These are phyloP conservation scores for Moxostoma hubbsi DNA, from an alignment of 2,797 vertebrate genomes.

Conservation along the genomic window DNA sequence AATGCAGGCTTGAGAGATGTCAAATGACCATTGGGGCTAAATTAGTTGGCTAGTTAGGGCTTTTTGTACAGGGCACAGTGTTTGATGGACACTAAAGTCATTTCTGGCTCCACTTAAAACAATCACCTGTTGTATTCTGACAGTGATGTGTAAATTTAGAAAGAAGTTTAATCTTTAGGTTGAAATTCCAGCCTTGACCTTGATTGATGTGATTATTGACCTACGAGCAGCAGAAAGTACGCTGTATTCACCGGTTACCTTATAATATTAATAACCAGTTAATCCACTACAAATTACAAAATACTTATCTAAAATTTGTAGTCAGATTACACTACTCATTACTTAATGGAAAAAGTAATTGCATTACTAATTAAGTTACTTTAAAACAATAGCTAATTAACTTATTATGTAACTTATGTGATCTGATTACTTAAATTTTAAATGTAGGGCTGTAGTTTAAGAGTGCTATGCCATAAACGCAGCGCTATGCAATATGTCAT, in stretches of 20 bases:
- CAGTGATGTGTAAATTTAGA: conserved; percentile 49
- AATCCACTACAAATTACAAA: no score
- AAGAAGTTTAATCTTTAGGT: conserved; percentile 28
- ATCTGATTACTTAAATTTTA: no score
- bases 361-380: no score
- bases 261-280: not conserved
- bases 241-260: not conserved
- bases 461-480: no score
- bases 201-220: conserved; percentile 8
- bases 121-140: conserved; percentile 44
- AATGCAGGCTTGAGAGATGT: conserved; percentile 58
- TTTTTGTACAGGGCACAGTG: conserved; percentile 51
- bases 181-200: conserved; percentile 2
- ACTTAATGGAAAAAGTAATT: no score
- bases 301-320: no score
- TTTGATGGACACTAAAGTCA: conserved; percentile 44
- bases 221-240: not conserved
- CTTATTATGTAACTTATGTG: no score
- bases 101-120: conserved; percentile 49
- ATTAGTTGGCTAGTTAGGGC: conserved; percentile 64
- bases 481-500: no score
- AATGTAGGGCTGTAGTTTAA: no score
- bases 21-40: conserved; percentile 62
- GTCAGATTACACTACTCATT: no score
- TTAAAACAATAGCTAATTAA: no score